These are phyloP conservation scores for Rhagophthalmus giganteus DNA, from an alignment of 2,888 invertebrate species.

Conservation along the genomic window DNA sequence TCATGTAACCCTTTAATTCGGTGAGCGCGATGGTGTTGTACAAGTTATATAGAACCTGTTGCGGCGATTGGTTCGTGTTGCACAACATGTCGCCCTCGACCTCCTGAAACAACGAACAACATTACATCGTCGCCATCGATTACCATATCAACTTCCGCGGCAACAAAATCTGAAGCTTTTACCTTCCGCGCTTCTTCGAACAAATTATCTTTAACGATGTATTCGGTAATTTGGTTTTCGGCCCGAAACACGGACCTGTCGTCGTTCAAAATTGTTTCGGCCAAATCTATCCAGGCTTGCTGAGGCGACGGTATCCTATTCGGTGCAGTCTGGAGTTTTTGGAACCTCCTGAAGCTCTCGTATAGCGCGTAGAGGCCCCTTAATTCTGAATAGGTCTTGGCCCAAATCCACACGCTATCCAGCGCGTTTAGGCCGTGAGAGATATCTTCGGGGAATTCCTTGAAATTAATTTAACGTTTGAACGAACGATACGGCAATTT, in stretches of 20 bases:
- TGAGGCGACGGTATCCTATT: constrained; percentile 52
- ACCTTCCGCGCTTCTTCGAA: constrained; percentile 72
- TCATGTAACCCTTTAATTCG: constrained; percentile 84
- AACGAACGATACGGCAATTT: neutral
- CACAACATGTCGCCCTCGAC: constrained; percentile 59
- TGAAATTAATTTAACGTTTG: constrained; percentile 20
- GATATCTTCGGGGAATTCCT: constrained; percentile 41
- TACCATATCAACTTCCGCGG: too few relatives aligned
- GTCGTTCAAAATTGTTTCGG: constrained; percentile 67
- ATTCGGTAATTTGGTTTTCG: constrained; percentile 62
- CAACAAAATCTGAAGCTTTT: too few relatives aligned
- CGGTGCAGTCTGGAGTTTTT: constrained; percentile 51
- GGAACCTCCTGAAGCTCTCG: constrained; percentile 66
- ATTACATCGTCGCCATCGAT: too few relatives aligned
- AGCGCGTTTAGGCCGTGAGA: constrained; percentile 39
- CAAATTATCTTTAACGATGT: constrained; percentile 66
- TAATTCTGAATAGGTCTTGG: constrained; percentile 63
- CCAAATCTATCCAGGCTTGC: constrained; percentile 65
- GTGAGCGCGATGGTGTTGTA: constrained; percentile 79
- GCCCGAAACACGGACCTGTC: constrained; percentile 62
- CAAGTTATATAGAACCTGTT: constrained; percentile 79
- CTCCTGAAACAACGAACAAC: constrained; percentile 36
- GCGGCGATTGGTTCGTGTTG: constrained; percentile 74
- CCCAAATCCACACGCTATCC: constrained; percentile 67
- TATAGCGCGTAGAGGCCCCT: constrained; percentile 68